phyloP scores from a whole-genome alignment of 1,140 invertebrate species.

The Archivesica marissinica region DNA sequence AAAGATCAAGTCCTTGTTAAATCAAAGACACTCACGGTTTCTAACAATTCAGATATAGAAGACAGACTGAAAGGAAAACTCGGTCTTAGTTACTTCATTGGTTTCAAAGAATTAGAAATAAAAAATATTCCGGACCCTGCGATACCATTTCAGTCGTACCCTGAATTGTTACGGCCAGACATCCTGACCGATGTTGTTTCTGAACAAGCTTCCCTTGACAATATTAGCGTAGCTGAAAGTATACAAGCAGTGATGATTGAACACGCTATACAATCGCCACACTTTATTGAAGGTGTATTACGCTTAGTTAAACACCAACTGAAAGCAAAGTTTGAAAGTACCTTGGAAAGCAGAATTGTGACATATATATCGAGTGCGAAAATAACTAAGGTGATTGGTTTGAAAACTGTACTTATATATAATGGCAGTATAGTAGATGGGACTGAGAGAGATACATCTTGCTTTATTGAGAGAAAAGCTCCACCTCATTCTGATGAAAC shows the following conservation, averaged over 20 bases:
- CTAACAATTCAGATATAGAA: slow-evolving; percentile 31
- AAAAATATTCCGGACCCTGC: background rate
- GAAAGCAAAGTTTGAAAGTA: background rate
- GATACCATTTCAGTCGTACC: background rate
- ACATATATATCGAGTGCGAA: background rate
- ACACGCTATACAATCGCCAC: background rate
- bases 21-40: slow-evolving; percentile 10
- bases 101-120: slow-evolving; percentile 46
- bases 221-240: background rate
- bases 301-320: slow-evolving; percentile 10
- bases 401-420: slow-evolving; percentile 15
- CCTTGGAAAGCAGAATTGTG: background rate
- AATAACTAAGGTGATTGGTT: background rate
- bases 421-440: background rate
- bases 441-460: background rate
- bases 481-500: background rate
- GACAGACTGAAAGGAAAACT: background rate
- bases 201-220: background rate
- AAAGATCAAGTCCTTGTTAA: background rate
- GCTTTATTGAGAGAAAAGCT: background rate
- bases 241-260: background rate
- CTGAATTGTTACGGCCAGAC: slow-evolving; percentile 15
- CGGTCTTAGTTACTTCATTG: slow-evolving; percentile 26
- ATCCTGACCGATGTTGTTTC: slow-evolving; percentile 18
- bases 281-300: background rate